Evolutionary conservation across 2,888 invertebrate species (phyloP), one percentile per base, ranked within the genome.

Genomic region (Trichopoda pennipes): DNA sequence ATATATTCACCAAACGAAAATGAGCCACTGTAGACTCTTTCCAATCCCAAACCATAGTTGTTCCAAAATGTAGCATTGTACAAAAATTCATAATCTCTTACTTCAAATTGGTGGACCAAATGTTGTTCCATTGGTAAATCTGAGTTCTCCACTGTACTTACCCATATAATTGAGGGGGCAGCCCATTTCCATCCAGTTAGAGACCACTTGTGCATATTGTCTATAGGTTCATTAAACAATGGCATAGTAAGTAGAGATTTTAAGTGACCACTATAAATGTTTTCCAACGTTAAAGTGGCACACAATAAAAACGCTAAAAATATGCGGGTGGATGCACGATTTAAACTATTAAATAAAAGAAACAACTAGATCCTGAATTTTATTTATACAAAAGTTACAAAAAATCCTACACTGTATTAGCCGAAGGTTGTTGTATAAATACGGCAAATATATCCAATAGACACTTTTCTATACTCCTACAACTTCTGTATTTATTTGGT

Each of bases 201-300:
- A 0, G 90, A 86, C 86, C 90, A 91, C 80, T 90, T 90, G 0
- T 84, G 82, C 4, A 88, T 86, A 0, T 87, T 89, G 61, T 91
- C 90, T 23, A 90, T 87, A 0, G 90, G 89, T 6, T 88, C 86
- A 0, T 84, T 86, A 63, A 87, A 90, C 1, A 88, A 76, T 1
- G 91, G 91, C 28, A 90, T 86, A 0, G 91, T 90, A 2, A 91
- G 83, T 66, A 90, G 60, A 0, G 90, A 90, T 84, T 91, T 91
- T 0, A 91, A 72, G 61, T 90, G 89, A 0, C 91, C 90, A 74
- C 90, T 90, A 81, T 91, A 91, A 9, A 88, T 89, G 73, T 90
- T 90, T 82, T 91, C 90, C 84, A 91, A 73, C 0, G 90, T 91
- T 2, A 91, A 87, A 0, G 89, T 89, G 7, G 90, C 89, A 64